Percentiles rank a stretch among this genome's conserved stretches.
phyloP scores from a whole-genome alignment of 2,113 vertebrate species.

The Chelonoidis abingdonii region DNA sequence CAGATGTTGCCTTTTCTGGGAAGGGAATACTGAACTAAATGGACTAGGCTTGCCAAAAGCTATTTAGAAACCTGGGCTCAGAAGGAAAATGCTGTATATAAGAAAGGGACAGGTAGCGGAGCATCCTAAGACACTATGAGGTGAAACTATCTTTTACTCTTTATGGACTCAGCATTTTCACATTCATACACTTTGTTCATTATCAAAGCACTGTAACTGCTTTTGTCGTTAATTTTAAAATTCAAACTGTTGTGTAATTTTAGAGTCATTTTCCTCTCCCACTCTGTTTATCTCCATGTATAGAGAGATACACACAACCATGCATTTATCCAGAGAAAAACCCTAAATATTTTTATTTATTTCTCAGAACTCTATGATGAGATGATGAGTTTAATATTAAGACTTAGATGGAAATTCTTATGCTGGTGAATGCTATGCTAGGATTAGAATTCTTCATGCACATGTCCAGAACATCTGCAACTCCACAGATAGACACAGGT shows the following conservation, averaged over 20 bases:
- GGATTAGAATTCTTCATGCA: not conserved
- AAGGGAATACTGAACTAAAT: conserved; percentile 12
- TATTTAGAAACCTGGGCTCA: conserved; percentile 16
- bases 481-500: conserved; percentile 57
- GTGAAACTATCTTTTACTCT: not conserved
- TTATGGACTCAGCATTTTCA: not conserved
- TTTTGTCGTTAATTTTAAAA: conserved; percentile 44
- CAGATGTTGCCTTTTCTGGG: not conserved
- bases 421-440: not conserved
- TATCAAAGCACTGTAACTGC: not conserved
- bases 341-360: conserved; percentile 34
- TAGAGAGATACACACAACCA: not conserved
- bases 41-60: conserved; percentile 49
- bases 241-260: conserved; percentile 27
- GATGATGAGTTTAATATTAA: conserved; percentile 27
- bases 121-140: conserved; percentile 20
- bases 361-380: conserved; percentile 31
- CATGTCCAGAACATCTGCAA: conserved; percentile 57
- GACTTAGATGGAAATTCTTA: conserved; percentile 39
- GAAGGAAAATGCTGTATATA: conserved; percentile 29
- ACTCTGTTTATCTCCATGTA: conserved; percentile 20
- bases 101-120: conserved; percentile 18
- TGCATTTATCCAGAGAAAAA: not conserved
- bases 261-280: conserved; percentile 28
- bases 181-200: conserved; percentile 27